phyloP scores from a whole-genome alignment of 2,888 invertebrate genomes.

The Malthinus seriepunctatus region DNA sequence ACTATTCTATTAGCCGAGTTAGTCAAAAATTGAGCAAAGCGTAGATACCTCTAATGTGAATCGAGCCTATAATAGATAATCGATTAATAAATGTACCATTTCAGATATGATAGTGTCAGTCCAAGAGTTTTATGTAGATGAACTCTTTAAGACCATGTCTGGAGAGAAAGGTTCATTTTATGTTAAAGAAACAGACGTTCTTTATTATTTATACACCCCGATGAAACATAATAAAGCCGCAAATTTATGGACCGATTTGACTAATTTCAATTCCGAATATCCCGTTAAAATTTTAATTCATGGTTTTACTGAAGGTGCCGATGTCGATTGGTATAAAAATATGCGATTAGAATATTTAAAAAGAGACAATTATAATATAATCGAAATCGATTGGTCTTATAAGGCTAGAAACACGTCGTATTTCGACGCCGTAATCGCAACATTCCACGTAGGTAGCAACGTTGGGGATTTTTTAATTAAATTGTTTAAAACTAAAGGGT shows the following conservation, averaged over 20 bases:
- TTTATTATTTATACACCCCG: neutral
- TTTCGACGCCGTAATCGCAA: constrained; percentile 41
- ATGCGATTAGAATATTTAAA: constrained; percentile 52
- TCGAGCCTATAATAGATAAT: too few species aligned
- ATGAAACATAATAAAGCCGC: neutral
- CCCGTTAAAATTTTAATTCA: constrained; percentile 52
- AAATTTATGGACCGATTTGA: neutral
- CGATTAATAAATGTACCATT: too few species aligned
- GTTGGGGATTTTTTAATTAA: constrained; percentile 41
- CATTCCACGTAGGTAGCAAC: constrained; percentile 38
- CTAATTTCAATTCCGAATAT: neutral
- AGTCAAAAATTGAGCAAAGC: too few species aligned
- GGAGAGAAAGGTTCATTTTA: neutral
- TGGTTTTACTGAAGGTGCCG: constrained; percentile 54
- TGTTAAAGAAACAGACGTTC: neutral
- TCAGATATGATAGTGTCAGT: too few species aligned
- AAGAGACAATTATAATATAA: constrained; percentile 54
- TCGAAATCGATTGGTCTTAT: constrained; percentile 57
- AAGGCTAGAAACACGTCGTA: constrained; percentile 43
- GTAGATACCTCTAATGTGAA: too few species aligned
- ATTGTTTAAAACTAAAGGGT: constrained; percentile 19
- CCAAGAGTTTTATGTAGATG: too few species aligned
- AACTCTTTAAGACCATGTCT: too few species aligned
- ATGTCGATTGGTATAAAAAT: constrained; percentile 43
- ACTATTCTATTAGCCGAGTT: too few species aligned